These are phyloP conservation scores for Theodoxus fluviatilis DNA, from an alignment of 2,888 invertebrate genomes.

Conservation along the genomic window DNA sequence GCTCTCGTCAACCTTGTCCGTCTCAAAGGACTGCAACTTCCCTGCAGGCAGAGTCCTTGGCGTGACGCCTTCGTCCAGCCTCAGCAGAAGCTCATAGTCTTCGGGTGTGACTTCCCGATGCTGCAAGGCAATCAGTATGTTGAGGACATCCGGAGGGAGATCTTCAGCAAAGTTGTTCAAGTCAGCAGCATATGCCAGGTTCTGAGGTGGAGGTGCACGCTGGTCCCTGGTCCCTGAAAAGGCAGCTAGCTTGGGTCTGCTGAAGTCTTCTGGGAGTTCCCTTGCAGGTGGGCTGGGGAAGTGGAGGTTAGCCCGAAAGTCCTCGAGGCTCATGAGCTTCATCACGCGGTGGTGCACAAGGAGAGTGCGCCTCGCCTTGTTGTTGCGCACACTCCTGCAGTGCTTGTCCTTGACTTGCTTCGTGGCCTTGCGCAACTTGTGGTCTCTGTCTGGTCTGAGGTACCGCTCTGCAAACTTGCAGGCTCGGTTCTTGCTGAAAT, in stretches of 20 bases:
- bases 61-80: constrained; percentile 57
- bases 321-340: constrained; percentile 39
- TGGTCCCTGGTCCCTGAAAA: too few relatives aligned
- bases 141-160: constrained; percentile 41
- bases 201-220: constrained; percentile 36
- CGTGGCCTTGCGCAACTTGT: constrained; percentile 46
- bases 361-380: constrained; percentile 44
- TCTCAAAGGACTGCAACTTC: constrained; percentile 43
- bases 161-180: constrained; percentile 38
- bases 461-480: too few relatives aligned
- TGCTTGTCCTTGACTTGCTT: constrained; percentile 55
- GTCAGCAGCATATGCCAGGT: constrained; percentile 42
- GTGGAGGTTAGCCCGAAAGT: constrained; percentile 28
- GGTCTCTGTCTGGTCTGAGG: constrained; percentile 41
- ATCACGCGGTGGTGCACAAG: constrained; percentile 50
- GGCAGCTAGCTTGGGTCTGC: too few relatives aligned
- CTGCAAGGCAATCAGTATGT: constrained; percentile 53
- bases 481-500: constrained; percentile 18
- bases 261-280: background rate
- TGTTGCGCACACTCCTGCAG: constrained; percentile 46
- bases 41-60: constrained; percentile 54
- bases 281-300: constrained; percentile 32
- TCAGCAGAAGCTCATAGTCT: constrained; percentile 59
- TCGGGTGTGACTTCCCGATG: constrained; percentile 63
- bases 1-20: constrained; percentile 42